Conservation (phyloP, 2,113 vertebrate species). For the Bucco capensis region DNA sequence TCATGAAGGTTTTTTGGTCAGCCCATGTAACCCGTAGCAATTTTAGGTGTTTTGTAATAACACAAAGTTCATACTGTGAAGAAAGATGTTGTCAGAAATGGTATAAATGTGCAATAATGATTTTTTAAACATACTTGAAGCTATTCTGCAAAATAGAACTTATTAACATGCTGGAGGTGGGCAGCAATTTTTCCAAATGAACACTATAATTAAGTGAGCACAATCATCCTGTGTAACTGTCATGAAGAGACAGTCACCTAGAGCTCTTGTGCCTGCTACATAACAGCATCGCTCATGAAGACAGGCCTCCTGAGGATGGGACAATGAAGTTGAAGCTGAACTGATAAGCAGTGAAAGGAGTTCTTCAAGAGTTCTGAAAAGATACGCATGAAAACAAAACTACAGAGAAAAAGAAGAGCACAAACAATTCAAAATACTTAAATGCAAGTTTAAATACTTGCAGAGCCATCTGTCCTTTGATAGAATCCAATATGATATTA, state of each 20-base stretch:
- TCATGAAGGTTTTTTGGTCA: background rate
- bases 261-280: background rate
- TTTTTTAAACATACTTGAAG: background rate
- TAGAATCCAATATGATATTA: background rate
- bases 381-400: background rate
- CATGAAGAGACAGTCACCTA: background rate
- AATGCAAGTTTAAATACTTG: too few relatives aligned
- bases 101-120: background rate
- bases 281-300: background rate
- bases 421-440: background rate
- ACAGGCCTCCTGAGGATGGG: background rate
- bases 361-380: background rate
- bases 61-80: background rate
- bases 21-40: background rate
- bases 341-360: background rate
- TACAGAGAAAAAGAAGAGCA: background rate
- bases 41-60: background rate
- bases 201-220: background rate
- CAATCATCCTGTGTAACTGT: background rate
- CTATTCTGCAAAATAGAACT: background rate
- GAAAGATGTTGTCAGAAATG: background rate
- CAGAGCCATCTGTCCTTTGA: background rate
- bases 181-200: background rate
- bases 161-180: background rate
- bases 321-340: background rate